A percentile compares a stretch with the other conserved stretches of the same genome.
These are phyloP conservation scores for Eudasyphora cyanicolor DNA, from an alignment of 2,888 invertebrate species.

Conservation along the genomic window DNA sequence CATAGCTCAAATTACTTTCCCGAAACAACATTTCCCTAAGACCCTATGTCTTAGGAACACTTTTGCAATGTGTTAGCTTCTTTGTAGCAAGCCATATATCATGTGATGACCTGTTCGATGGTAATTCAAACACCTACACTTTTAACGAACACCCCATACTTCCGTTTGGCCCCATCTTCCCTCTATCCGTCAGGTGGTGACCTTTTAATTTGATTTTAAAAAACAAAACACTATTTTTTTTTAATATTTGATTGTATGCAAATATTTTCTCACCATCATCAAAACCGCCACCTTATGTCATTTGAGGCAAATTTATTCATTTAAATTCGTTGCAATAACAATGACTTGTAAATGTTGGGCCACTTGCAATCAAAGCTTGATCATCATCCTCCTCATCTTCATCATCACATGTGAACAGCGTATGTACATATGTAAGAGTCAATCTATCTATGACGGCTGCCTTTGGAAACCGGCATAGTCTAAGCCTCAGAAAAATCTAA, in stretches of 20 bases:
- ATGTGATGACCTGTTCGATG: too few relatives aligned
- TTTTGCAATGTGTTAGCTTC: too few relatives aligned
- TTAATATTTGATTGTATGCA: slow-evolving; percentile 26
- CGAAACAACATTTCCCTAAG: too few relatives aligned
- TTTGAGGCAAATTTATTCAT: slow-evolving; percentile 25
- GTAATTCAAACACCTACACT: too few relatives aligned
- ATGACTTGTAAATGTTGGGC: neutral
- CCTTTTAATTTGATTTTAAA: slow-evolving; percentile 11
- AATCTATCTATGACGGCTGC: neutral
- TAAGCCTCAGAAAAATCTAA: slow-evolving; percentile 2
- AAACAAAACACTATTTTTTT: neutral
- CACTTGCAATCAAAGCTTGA: neutral
- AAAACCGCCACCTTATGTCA: neutral
- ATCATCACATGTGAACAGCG: neutral
- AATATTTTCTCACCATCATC: neutral
- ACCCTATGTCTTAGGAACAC: too few relatives aligned
- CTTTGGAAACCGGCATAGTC: neutral
- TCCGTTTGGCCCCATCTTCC: neutral
- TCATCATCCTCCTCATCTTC: too few relatives aligned
- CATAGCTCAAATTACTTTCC: too few relatives aligned
- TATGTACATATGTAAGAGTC: neutral
- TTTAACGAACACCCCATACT: neutral
- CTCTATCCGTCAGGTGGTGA: too few relatives aligned
- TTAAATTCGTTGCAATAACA: neutral
- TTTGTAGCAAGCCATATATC: too few relatives aligned